A percentile compares a stretch with the other conserved stretches of the same genome.
These are phyloP conservation scores for Drosophila biarmipes DNA, from an alignment of 1,140 invertebrate genomes.

Conservation along the genomic window DNA sequence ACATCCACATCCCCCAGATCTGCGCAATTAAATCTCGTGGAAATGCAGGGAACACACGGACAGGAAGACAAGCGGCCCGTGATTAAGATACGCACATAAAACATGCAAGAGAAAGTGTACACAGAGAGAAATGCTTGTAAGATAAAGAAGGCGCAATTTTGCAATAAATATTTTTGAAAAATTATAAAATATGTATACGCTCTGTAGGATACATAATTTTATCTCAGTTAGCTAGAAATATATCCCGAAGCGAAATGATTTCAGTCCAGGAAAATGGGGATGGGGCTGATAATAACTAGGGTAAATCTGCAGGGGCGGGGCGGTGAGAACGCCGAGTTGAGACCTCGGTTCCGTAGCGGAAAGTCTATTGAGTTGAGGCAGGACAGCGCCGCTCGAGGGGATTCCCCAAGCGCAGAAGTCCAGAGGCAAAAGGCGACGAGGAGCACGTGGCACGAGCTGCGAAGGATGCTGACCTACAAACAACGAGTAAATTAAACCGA, in stretches of 20 bases:
- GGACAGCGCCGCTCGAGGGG: not conserved
- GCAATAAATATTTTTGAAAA: not conserved
- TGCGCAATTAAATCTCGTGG: slow-evolving; percentile 68
- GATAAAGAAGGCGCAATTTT: too few species aligned
- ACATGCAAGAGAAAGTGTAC: slow-evolving; percentile 17
- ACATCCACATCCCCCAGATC: slow-evolving; percentile 1
- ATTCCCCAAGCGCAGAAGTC: slow-evolving; percentile 3
- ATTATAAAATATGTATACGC: too few species aligned
- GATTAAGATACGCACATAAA: slow-evolving; percentile 31
- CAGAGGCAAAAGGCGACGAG: not conserved
- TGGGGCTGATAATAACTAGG: slow-evolving; percentile 7
- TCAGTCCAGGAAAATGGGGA: not conserved
- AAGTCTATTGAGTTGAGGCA: slow-evolving; percentile 47
- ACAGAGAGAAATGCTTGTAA: not conserved
- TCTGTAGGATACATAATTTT: not conserved
- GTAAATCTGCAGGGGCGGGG: not conserved
- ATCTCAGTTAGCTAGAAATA: not conserved
- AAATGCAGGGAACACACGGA: slow-evolving; percentile 37
- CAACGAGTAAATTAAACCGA: not conserved
- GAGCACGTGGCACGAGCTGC: slow-evolving; percentile 1
- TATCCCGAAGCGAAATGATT: not conserved
- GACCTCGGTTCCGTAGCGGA: not conserved
- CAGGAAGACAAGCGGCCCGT: slow-evolving; percentile 2
- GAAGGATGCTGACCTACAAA: not conserved
- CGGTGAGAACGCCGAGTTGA: not conserved